Evolutionary conservation across 2,797 vertebrate species (phyloP), one percentile per base, ranked within the genome.

Genomic region (Morus bassanus): DNA sequence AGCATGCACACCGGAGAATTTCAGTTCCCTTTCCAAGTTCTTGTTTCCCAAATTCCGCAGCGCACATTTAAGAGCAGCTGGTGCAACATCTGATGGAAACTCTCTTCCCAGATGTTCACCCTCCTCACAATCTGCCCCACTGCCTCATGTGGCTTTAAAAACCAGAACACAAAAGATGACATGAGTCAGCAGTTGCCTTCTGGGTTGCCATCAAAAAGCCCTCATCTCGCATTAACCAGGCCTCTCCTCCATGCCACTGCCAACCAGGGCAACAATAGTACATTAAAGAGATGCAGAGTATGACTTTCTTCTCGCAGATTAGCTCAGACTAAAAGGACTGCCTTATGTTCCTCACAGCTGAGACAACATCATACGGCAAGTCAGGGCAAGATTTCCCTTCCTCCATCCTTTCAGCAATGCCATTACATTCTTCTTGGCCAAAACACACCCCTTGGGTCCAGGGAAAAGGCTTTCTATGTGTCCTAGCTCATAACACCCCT

Each of bases 141-240:
- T 19, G 31, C 45, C 6, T 1, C 33, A 19, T 12, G 18, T 31
- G n/a, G 2, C 21, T 96, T 73, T 35, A 87, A 67, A 5, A 73
- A 35, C 23, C 43, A 78, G 64, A 18, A 6, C 27, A 87, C n/a
- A 64, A 61, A 86, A 72, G 28, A 43, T 43, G 1, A 78, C 22
- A 13, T 0, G 0, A 41, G 33, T 33, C 9, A 10, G 39, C 10
- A 9, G 0, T 14, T 86, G n/a, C 30, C 41, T 92, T 69, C 54
- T 85, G 33, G 10, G 13, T 3, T 51, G 15, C 9, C 67, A 77
- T 30, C 25, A 85, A 56, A 88, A 93, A 54, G 30, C 54, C 28
- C 18, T 61, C 50, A 51, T 69, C 16, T 13, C 7, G 39, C 53
- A 50, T 63, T 87, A 73, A 61, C 24, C 43, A 45, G 33, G 30